Evolutionary conservation across 2,113 vertebrate genomes (phyloP), one percentile per base, ranked within the genome.

Genomic region (Prietella phreatophila): DNA sequence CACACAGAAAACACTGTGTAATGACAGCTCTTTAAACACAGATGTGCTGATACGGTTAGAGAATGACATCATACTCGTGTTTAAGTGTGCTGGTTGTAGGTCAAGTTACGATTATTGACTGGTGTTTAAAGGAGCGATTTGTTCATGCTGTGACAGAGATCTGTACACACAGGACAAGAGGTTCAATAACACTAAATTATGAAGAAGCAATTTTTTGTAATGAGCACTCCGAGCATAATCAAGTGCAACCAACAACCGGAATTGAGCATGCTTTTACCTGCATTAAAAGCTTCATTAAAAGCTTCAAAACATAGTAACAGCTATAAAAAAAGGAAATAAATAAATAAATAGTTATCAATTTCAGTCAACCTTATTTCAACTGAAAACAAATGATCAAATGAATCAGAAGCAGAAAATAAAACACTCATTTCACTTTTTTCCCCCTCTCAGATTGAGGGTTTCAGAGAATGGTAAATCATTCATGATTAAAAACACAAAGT

Each of bases 11-110:
- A 53, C 11, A 53, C 10, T 53, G 50, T 53, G 50, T 13, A 13
- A 53, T 53, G 10, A 13, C 10, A 13, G 71, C 33, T 89, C 75
- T 82, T 75, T 60, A n/a, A 13, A 85, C 75, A 78, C 58, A 60
- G 58, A 10, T 5, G 58, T 60, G 73, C 58, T 84, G 80, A 33
- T 65, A 65, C 82, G 2, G 50, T 53, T 13, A 69, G 60, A 65
- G 25, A 13, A 65, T 3, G 11, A 30, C 65, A 30, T n/a, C 10
- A 42, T 8, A 4, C 67, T 19, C 1, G 20, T 25, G 36, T 42
- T 25, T 22, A 1, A 8, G 22, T n/a, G 42, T 47, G 39, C 19
- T 25, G 36, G 4, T 11, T 67, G 2, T 1, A 3, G 20, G 20
- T 75, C 2, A 13, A 0, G 39, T 76, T 42, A 47, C 4, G 9